Conservation (phyloP, 1,140 invertebrate genomes). For the Microplitis mediator region DNA sequence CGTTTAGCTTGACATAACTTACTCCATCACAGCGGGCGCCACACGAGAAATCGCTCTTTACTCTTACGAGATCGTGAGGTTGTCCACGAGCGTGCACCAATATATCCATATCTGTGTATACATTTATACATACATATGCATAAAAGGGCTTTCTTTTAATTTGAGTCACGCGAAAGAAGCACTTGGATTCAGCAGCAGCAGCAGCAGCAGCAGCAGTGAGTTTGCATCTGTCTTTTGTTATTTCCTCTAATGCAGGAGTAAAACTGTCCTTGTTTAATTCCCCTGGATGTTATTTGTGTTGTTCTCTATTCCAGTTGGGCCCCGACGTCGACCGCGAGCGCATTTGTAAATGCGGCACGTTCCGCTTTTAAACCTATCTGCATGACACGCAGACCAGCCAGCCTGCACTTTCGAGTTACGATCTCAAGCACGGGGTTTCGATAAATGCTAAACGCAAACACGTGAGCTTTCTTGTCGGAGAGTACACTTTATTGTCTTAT, state of each 20-base stretch:
- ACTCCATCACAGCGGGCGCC: background rate
- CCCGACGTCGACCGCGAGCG: constrained; percentile 19
- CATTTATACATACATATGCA: background rate
- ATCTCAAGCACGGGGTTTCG: constrained; percentile 56
- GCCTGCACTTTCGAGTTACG: constrained; percentile 58
- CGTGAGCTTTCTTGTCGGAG: constrained; percentile 59
- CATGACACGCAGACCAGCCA: constrained; percentile 54
- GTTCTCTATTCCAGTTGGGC: background rate
- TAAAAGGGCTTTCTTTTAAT: constrained; percentile 7
- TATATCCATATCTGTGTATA: too few species aligned
- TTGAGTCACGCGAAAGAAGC: constrained; percentile 16
- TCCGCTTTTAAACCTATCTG: constrained; percentile 61
- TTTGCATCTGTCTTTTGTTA: too few species aligned
- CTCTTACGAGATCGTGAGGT: constrained; percentile 6
- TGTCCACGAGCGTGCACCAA: background rate
- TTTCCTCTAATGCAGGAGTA: too few species aligned
- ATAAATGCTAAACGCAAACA: constrained; percentile 62
- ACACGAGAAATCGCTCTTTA: constrained; percentile 4
- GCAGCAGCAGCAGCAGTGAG: too few species aligned
- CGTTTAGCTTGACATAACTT: constrained; percentile 6
- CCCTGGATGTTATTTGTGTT: background rate
- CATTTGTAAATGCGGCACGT: constrained; percentile 61
- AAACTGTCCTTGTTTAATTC: background rate
- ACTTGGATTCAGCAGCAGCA: background rate
- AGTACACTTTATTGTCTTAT: constrained; percentile 48